Percentiles rank a stretch among this genome's conserved stretches.
phyloP scores from a whole-genome alignment of 2,888 invertebrate genomes.

The Caenorhabditis virilis region DNA sequence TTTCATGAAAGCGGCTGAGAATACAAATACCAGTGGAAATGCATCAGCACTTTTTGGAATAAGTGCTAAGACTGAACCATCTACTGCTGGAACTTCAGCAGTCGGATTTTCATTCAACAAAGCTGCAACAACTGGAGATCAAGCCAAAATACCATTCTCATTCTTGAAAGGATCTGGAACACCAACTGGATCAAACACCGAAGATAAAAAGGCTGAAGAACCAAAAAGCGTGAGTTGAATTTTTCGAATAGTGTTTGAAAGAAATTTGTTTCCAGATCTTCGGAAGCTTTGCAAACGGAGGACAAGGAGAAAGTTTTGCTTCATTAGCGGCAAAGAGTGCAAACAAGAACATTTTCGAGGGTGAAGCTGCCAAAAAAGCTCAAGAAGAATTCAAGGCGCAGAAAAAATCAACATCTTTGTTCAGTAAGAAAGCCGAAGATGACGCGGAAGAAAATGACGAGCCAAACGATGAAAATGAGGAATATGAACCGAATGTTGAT shows the following conservation, averaged over 20 bases:
- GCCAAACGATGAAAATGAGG: conserved; percentile 38
- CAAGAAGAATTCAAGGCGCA: conserved; percentile 40
- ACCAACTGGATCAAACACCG: neutral
- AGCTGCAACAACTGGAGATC: neutral
- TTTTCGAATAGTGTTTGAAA: neutral
- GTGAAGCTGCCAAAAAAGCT: conserved; percentile 34
- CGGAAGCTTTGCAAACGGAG: conserved; percentile 13
- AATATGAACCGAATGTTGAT: conserved; percentile 60
- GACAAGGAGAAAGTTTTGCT: conserved; percentile 13
- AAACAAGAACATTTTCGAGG: conserved; percentile 24
- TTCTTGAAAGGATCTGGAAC: neutral
- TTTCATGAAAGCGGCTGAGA: conserved; percentile 10
- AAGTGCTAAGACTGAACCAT: no score
- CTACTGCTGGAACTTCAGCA: no score
- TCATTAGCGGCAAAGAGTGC: conserved; percentile 15
- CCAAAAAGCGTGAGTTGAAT: conserved; percentile 12
- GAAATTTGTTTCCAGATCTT: conserved; percentile 17
- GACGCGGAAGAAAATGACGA: conserved; percentile 16
- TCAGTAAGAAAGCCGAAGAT: neutral
- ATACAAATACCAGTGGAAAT: neutral
- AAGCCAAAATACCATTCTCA: neutral
- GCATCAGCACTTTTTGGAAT: neutral
- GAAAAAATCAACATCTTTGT: conserved; percentile 26
- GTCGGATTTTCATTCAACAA: neutral
- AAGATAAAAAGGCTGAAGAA: conserved; percentile 4